These are phyloP conservation scores for Lepidothrix coronata DNA, from an alignment of 2,113 vertebrate species.

Conservation along the genomic window DNA sequence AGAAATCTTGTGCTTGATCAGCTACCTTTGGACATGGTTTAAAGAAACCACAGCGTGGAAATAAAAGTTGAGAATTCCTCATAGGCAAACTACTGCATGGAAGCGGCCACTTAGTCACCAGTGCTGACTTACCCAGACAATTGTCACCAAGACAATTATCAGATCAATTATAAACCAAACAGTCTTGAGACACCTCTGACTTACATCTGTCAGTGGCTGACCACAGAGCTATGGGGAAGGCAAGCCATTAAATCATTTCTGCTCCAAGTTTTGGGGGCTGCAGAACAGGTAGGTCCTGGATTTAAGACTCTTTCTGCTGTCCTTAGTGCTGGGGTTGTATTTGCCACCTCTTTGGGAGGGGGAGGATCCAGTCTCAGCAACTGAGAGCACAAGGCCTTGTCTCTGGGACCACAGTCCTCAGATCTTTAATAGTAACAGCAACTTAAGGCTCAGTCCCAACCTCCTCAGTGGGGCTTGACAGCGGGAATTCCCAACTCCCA, in stretches of 20 bases:
- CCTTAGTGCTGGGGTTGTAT: not conserved
- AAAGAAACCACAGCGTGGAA: not conserved
- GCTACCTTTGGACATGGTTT: not conserved
- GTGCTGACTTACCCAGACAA: not conserved
- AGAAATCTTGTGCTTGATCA: not conserved
- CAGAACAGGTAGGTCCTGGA: not conserved
- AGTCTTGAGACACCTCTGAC: not conserved
- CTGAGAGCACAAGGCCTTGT: not conserved
- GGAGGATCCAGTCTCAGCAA: not conserved
- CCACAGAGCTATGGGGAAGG: not conserved
- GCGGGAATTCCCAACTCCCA: not conserved
- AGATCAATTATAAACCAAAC: not conserved
- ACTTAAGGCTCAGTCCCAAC: not conserved
- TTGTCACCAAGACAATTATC: not conserved
- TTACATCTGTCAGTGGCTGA: not conserved
- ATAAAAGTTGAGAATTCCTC: not conserved
- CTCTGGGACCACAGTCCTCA: not conserved
- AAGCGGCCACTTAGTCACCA: not conserved
- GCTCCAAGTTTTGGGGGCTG: not conserved
- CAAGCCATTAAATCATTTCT: not conserved
- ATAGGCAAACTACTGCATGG: not conserved
- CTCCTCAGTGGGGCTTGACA: not conserved
- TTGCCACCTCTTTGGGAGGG: not conserved
- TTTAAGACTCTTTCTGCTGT: not conserved
- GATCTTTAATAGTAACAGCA: not conserved